A percentile compares a stretch with the other conserved stretches of the same genome.
phyloP scores from a whole-genome alignment of 2,797 vertebrate genomes.

The Sebastes reedi region DNA sequence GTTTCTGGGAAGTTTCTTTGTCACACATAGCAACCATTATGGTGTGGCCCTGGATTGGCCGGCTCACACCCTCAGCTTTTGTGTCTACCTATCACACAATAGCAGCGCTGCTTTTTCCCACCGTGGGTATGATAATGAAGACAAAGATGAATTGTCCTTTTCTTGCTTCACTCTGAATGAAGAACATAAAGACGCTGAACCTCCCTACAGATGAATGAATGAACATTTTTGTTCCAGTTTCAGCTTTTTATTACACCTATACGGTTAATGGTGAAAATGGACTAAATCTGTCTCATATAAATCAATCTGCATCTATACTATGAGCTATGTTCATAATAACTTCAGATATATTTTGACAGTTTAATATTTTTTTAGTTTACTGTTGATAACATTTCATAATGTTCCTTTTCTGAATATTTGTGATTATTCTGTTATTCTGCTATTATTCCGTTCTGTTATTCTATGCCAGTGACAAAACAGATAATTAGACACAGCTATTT shows the following conservation, averaged over 20 bases:
- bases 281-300: not conserved
- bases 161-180: conserved; percentile 35
- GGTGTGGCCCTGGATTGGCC: conserved; percentile 61
- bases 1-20: conserved; percentile 50
- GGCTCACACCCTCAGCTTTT: conserved; percentile 78
- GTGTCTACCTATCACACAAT: conserved; percentile 80
- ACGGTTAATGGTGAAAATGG: not conserved
- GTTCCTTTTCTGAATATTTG: not conserved
- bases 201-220: conserved; percentile 27
- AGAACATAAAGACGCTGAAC: conserved; percentile 39
- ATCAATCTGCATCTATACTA: not conserved
- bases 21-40: conserved; percentile 59
- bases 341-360: not conserved
- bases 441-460: not conserved
- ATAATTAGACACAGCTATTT: not conserved
- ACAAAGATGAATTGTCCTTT: conserved; percentile 71
- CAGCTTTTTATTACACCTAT: not conserved
- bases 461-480: not conserved
- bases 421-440: not conserved
- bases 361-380: not conserved
- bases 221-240: conserved; percentile 9
- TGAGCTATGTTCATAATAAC: not conserved
- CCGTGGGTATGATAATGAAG: conserved; percentile 85
- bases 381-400: not conserved
- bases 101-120: conserved; percentile 82